These are phyloP conservation scores for Coryphaenoides rupestris DNA, from an alignment of 2,113 vertebrate species.

Conservation along the genomic window DNA sequence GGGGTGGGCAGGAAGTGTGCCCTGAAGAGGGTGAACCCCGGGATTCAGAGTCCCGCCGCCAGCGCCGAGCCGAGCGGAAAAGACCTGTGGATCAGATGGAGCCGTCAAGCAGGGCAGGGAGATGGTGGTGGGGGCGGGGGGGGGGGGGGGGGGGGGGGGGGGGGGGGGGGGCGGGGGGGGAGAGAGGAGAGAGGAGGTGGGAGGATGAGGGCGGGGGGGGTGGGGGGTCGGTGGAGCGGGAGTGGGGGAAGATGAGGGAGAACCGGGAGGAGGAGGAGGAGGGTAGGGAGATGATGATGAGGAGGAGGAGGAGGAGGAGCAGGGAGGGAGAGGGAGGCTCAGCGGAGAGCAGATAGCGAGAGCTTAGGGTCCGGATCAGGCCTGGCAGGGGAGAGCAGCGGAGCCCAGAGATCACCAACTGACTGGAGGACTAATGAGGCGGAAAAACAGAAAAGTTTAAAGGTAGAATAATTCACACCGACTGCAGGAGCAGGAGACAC, in stretches of 20 bases:
- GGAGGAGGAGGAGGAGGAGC: too few species aligned
- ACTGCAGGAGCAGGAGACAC: conserved; percentile 32
- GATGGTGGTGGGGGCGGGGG: conserved; percentile 58
- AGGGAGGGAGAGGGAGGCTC: conserved; percentile 54
- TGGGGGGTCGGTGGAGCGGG: conserved; percentile 48
- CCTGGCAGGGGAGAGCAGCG: conserved; percentile 46
- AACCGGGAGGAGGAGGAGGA: background rate
- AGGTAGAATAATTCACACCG: conserved; percentile 61
- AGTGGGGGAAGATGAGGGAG: conserved; percentile 36
- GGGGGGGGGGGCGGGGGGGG: conserved; percentile 59
- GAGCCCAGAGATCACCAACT: conserved; percentile 45
- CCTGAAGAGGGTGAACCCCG: conserved; percentile 62
- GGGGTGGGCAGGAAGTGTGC: conserved; percentile 51
- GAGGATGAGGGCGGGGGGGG: background rate
- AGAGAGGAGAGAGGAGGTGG: conserved; percentile 50
- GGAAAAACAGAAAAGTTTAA: conserved; percentile 51
- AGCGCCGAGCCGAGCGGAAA: conserved; percentile 50
- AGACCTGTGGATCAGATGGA: conserved; percentile 71
- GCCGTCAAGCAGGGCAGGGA: conserved; percentile 68
- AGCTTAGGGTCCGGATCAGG: conserved; percentile 69
- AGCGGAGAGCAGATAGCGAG: conserved; percentile 60
- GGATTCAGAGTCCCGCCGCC: conserved; percentile 66
- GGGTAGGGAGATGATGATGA: conserved; percentile 48
- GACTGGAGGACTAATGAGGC: conserved; percentile 58
- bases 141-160: conserved; percentile 15